A percentile compares a stretch with the other conserved stretches of the same genome.
phyloP scores from a whole-genome alignment of 1,140 invertebrate species.

The Drosophila pachea region DNA sequence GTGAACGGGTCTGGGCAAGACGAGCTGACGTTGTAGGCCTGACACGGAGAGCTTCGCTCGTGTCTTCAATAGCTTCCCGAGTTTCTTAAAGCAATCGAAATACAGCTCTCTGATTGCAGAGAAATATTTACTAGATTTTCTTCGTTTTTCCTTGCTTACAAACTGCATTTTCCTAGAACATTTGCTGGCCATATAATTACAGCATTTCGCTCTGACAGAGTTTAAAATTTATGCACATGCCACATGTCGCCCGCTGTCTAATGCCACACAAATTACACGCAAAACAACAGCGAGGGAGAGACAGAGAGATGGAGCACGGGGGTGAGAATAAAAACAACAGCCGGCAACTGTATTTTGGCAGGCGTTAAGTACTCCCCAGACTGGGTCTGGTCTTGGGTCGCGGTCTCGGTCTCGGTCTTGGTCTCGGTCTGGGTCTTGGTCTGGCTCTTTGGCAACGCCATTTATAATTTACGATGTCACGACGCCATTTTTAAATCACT shows the following conservation, averaged over 20 bases:
- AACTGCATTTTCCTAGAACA: too few relatives aligned
- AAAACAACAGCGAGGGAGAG: slow-evolving; percentile 38
- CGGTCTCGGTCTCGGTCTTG: too few relatives aligned
- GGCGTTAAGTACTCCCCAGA: slow-evolving; percentile 66
- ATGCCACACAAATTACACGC: slow-evolving; percentile 30
- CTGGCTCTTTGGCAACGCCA: slow-evolving; percentile 33
- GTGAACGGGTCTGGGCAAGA: background rate
- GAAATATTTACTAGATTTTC: too few relatives aligned
- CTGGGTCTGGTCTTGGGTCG: too few relatives aligned
- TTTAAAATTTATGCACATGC: slow-evolving; percentile 18
- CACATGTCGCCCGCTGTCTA: slow-evolving; percentile 22
- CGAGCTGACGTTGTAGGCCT: background rate
- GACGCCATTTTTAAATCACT: slow-evolving; percentile 77
- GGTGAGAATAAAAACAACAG: background rate
- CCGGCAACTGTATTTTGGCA: slow-evolving; percentile 18
- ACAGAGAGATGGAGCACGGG: slow-evolving; percentile 9
- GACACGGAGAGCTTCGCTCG: background rate
- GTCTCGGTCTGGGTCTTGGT: slow-evolving; percentile 24
- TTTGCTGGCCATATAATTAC: slow-evolving; percentile 23
- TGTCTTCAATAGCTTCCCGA: too few relatives aligned
- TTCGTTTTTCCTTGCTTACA: too few relatives aligned
- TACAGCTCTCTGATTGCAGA: too few relatives aligned
- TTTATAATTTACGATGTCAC: slow-evolving; percentile 75
- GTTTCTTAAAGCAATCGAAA: background rate
- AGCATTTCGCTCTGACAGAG: slow-evolving; percentile 12